Conservation (phyloP, 2,888 invertebrate genomes). For the Hemaris fuciformis region DNA sequence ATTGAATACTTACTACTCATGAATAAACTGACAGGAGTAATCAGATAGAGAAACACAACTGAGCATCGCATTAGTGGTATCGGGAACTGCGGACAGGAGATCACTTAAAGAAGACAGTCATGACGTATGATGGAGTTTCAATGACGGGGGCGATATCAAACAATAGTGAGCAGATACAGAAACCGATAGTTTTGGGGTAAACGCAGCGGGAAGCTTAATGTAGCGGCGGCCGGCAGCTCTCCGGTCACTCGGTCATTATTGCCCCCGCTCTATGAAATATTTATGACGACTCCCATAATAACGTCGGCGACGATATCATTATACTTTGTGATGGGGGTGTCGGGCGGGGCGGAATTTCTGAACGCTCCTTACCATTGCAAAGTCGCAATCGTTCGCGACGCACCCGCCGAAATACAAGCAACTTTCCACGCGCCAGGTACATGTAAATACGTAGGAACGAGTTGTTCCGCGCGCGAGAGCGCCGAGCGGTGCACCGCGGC, state of each 20-base stretch:
- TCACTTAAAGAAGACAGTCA: conserved; percentile 11
- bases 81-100: conserved; percentile 6
- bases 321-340: conserved; percentile 83
- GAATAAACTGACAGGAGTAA: not conserved
- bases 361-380: conserved; percentile 80
- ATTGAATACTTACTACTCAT: not conserved
- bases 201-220: conserved; percentile 17
- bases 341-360: conserved; percentile 80
- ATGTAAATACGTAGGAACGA: conserved; percentile 37
- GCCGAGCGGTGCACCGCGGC: conserved; percentile 20
- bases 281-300: conserved; percentile 81
- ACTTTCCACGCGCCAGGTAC: conserved; percentile 54
- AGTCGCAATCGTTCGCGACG: conserved; percentile 67
- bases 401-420: conserved; percentile 39
- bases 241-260: conserved; percentile 79
- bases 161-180: conserved; percentile 14
- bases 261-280: conserved; percentile 80
- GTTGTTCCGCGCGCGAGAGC: conserved; percentile 16
- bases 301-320: conserved; percentile 80
- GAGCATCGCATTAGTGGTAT: not conserved
- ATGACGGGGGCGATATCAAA: conserved; percentile 11
- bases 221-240: conserved; percentile 33
- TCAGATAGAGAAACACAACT: not conserved
- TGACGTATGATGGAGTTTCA: conserved; percentile 3
- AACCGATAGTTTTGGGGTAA: conserved; percentile 7